Base-by-base conservation (phyloP, 2,888 invertebrate genomes). In the Idaea biselata region DNA sequence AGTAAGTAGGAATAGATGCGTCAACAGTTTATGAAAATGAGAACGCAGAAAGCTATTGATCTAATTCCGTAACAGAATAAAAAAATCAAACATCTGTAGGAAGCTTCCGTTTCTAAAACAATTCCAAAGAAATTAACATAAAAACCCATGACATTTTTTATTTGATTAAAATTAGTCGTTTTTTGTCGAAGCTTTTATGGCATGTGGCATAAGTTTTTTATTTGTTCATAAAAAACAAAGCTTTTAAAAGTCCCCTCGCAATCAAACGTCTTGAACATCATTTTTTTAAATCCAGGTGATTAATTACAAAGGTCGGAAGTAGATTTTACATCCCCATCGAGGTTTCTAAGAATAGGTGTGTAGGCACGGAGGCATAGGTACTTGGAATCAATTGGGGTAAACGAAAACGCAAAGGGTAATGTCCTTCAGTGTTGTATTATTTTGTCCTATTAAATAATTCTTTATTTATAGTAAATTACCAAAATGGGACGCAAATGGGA, bases 261-360 rank as follows among this genome's bases (percentile, higher is more conserved):
- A 76, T 71, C 68, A 74, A 76, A 73, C 70, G 75, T 75, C 76
- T 76, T 67, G 72, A 79, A 74, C 77, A 74, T 78, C 55, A 72
- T 83, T 86, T 84, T 88, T 84, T 82, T 67, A 78, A 81, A 82
- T 81, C 84, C 87, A 87, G 84, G 85, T 88, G 88, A 87, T 85
- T 81, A 83, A 84, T 84, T 76, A 77, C 81, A 81, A 81, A 81
- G 78, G 80, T 44, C 44, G 44, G 44, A 44, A 44, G 44, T 14
- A 8, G 14, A 44, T 11, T 14, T 11, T 11, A 8, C 78, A 78
- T 77, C 83, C 85, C 84, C 76, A 74, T 72, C 71, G 68, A 65
- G 60, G 58, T 69, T 68, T 72, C 78, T 80, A 81, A 84, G 84
- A 86, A 87, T 86, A 87, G 72, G 63, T 61, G 60, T 66, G 62